These are phyloP conservation scores for Machimus rusticus DNA, from an alignment of 2,888 invertebrate genomes.

Conservation along the genomic window DNA sequence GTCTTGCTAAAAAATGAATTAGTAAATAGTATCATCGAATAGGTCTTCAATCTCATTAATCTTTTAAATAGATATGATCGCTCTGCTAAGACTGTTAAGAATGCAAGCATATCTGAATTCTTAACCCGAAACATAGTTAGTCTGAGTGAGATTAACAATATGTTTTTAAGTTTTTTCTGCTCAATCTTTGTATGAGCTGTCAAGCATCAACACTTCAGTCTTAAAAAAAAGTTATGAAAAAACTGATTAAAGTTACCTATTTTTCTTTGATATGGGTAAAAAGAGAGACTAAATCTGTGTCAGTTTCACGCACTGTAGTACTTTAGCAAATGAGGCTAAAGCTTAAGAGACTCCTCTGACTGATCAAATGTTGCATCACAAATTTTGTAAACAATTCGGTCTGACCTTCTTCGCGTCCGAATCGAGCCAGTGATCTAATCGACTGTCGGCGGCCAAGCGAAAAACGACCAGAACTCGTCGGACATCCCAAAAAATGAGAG, in stretches of 20 bases:
- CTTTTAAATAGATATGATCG: too few species aligned
- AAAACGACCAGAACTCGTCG: background rate
- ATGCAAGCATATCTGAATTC: too few species aligned
- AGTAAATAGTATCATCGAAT: too few species aligned
- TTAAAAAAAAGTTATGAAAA: background rate
- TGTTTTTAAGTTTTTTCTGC: background rate
- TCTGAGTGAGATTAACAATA: too few species aligned
- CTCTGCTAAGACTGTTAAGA: too few species aligned
- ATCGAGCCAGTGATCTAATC: conserved; percentile 31
- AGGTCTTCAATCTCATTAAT: too few species aligned
- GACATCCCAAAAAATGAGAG: background rate
- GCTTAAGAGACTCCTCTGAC: background rate
- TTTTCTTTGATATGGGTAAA: background rate
- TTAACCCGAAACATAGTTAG: too few species aligned
- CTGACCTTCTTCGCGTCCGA: conserved; percentile 20
- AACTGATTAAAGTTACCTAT: background rate
- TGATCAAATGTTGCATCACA: conserved; percentile 15
- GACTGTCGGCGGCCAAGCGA: background rate
- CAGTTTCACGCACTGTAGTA: background rate
- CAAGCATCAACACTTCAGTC: background rate
- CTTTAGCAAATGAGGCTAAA: background rate
- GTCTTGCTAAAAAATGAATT: too few species aligned
- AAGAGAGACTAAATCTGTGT: background rate
- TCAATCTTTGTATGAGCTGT: background rate
- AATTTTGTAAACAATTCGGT: conserved; percentile 21